Conservation (phyloP, 2,113 vertebrate species). For the Chamaetylas fuelleborni region DNA sequence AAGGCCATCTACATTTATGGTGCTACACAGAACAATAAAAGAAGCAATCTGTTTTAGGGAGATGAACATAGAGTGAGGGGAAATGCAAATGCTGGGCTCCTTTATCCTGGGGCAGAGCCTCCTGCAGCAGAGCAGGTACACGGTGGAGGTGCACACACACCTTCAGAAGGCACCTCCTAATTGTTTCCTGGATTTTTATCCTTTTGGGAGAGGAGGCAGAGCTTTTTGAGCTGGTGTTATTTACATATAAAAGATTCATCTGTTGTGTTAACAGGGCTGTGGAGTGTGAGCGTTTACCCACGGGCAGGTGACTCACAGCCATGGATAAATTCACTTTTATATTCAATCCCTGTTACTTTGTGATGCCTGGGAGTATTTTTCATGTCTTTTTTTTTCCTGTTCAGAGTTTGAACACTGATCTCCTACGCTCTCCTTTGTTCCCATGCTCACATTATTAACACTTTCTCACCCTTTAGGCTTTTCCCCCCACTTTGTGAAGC, state of each 20-base stretch:
- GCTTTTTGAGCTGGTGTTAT: not conserved
- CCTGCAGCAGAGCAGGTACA: not conserved
- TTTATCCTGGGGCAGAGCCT: not conserved
- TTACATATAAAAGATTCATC: slow-evolving; percentile 28
- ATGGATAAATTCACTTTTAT: not conserved
- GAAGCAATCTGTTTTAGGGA: not conserved
- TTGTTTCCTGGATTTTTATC: not conserved
- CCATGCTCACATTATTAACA: not conserved
- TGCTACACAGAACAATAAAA: slow-evolving; percentile 13
- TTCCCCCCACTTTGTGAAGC: not conserved
- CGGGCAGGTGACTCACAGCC: not conserved
- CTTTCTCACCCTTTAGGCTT: not conserved
- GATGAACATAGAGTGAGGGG: not conserved
- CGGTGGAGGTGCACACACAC: not conserved
- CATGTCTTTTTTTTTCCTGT: not conserved
- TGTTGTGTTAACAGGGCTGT: not conserved
- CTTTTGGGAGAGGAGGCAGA: not conserved
- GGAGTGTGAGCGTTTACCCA: not conserved
- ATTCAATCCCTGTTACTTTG: not conserved
- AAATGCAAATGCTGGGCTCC: not conserved
- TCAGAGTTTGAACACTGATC: not conserved
- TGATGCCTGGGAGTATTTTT: slow-evolving; percentile 22
- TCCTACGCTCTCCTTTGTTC: not conserved
- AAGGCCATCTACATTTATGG: slow-evolving; percentile 12
- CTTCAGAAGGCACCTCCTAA: not conserved